Evolutionary conservation across 1,140 invertebrate genomes (phyloP).

Genomic region (Dendroctonus valens): DNA sequence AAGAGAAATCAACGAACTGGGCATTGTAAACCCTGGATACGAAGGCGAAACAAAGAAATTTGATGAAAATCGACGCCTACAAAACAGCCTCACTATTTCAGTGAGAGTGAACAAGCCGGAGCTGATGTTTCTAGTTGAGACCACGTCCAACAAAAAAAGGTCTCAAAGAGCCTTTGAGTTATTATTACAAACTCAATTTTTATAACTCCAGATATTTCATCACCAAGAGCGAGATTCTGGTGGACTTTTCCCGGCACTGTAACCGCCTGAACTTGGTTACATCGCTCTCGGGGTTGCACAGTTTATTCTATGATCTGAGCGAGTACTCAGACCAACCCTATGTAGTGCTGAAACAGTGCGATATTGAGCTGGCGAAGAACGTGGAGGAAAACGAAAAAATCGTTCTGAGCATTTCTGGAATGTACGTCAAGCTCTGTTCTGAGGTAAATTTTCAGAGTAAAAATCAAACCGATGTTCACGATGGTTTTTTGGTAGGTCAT

Average conservation of each 20-base stretch:
- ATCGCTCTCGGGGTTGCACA: constrained; percentile 66
- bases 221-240: constrained; percentile 68
- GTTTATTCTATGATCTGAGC: constrained; percentile 56
- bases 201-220: constrained; percentile 57
- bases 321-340: constrained; percentile 56
- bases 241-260: constrained; percentile 70
- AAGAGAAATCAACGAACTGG: constrained; percentile 55
- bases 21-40: constrained; percentile 68
- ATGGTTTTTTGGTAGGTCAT: constrained; percentile 50
- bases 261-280: constrained; percentile 64
- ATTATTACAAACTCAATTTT: neutral
- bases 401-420: constrained; percentile 59
- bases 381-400: constrained; percentile 65
- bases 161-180: neutral
- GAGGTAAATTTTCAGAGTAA: constrained; percentile 48
- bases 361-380: constrained; percentile 67
- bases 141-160: constrained; percentile 65
- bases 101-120: constrained; percentile 74
- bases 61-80: constrained; percentile 45
- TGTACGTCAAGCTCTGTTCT: constrained; percentile 73
- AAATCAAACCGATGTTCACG: neutral
- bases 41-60: constrained; percentile 47
- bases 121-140: constrained; percentile 72
- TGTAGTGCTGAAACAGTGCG: constrained; percentile 66
- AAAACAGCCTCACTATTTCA: constrained; percentile 63